Evolutionary conservation across 37 sponge, comb jelly and placozoan species (phyloP).

Genomic region (Cliona cf. orientalis): DNA sequence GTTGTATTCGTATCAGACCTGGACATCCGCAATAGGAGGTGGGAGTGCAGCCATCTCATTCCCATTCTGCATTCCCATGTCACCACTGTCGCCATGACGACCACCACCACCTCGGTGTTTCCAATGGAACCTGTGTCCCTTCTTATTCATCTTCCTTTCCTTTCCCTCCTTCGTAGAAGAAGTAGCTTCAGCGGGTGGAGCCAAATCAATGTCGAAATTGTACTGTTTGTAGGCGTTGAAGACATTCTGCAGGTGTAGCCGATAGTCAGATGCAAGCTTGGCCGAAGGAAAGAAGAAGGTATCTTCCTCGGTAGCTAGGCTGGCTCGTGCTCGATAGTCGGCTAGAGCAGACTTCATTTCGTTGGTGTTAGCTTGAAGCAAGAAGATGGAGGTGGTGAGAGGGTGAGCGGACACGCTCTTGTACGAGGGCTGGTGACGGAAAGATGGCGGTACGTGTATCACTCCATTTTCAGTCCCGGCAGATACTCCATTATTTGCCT

Average conservation of each 20-base stretch:
- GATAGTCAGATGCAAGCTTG: conserved; percentile 12
- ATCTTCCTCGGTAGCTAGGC: conserved; percentile 14
- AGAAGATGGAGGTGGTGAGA: conserved; percentile 52
- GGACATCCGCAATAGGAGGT: conserved; percentile 64
- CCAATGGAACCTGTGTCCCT: not conserved
- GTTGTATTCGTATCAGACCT: too few relatives aligned
- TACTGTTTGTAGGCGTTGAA: conserved; percentile 53
- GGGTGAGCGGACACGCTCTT: conserved; percentile 75
- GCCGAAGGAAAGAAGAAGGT: conserved; percentile 70
- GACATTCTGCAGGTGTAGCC: conserved; percentile 24
- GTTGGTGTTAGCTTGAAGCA: conserved; percentile 39
- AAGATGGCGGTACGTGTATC: not conserved
- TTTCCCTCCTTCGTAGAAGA: too few relatives aligned
- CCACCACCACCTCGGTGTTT: not conserved
- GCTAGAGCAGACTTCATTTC: conserved; percentile 74
- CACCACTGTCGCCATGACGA: not conserved
- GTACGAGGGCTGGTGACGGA: conserved; percentile 34
- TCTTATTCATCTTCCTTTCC: too few relatives aligned
- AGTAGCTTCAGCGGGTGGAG: too few relatives aligned
- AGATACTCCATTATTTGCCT: not conserved
- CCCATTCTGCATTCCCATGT: not conserved
- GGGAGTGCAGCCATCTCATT: conserved; percentile 68
- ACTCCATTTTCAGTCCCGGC: not conserved
- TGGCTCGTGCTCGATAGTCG: conserved; percentile 69
- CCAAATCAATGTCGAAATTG: too few relatives aligned